Conservation (phyloP, 2,797 vertebrate genomes). For the Alectoris magna region DNA sequence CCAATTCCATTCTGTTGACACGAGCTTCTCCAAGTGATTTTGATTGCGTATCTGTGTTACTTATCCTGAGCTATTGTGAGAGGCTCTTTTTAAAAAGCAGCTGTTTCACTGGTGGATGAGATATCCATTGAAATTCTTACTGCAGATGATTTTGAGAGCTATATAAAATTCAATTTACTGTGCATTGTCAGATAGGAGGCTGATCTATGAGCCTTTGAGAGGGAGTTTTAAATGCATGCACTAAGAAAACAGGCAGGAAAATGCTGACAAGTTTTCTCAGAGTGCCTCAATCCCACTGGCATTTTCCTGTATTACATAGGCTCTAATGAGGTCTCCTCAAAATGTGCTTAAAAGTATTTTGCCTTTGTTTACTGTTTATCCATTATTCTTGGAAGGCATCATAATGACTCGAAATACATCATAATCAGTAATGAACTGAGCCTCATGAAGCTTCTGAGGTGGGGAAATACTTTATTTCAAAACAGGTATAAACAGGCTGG, state of each 20-base stretch:
- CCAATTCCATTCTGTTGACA: slow-evolving; percentile 23
- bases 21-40: background rate
- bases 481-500: background rate
- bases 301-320: background rate
- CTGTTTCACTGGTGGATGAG: slow-evolving; percentile 14
- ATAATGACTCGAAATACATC: background rate
- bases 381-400: background rate
- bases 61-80: slow-evolving; percentile 29
- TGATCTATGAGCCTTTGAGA: background rate
- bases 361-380: background rate
- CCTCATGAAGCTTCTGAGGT: background rate
- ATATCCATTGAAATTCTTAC: background rate
- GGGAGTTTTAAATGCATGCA: background rate
- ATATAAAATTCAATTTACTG: background rate
- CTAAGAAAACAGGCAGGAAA: background rate
- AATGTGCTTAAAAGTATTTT: background rate
- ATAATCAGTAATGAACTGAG: background rate
- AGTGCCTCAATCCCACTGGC: background rate
- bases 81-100: slow-evolving; percentile 31
- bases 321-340: background rate
- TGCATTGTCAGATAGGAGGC: background rate
- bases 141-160: background rate
- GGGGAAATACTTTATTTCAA: background rate
- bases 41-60: background rate
- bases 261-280: background rate